Evolutionary conservation across 2,888 invertebrate genomes (phyloP), one percentile per base, ranked within the genome.

Genomic region (Dione vanillae): DNA sequence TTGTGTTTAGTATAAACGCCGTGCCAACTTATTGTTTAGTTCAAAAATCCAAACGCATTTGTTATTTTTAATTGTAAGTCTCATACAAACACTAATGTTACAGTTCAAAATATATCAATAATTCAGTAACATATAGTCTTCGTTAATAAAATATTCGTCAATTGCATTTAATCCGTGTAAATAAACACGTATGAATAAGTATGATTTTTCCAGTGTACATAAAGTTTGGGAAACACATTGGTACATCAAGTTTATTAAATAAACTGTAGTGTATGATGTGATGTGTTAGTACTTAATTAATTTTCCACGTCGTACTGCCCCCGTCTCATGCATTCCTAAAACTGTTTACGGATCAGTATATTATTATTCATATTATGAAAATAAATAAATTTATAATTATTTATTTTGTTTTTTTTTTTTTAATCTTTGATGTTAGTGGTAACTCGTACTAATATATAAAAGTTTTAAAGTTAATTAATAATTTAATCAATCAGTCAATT

Each of bases 251-350:
- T 92, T 92, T 91, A 91, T 91, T 81, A 83, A 81, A 92, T 92
- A 89, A 88, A 90, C 90, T 89, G 71, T 86, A 84, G 16, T 86
- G 85, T 82, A 73, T 82, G 85, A 86, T 85, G 87, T 82, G 81
- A 81, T 78, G 83, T 74, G 87, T 88, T 88, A 88, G 91, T 91
- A 91, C 90, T 91, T 92, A 92, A 91, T 87, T 91, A 90, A 91
- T 91, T 90, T 86, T 85, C 19, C 85, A 82, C 88, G 16, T 47
- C 11, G 86, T 83, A 84, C 83, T 88, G 84, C 89, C 87, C n/a
- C 85, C 84, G 79, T 83, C 85, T 83, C 84, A 87, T 87, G 87
- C 92, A 92, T 92, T 92, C 92, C 92, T 90, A 87, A 86, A 52
- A 81, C 83, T 89, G 85, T 87, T 82, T 87, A 87, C 80, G 84